phyloP scores from a whole-genome alignment of 92 coral and sea anemone species.

The Siderastrea radians region DNA sequence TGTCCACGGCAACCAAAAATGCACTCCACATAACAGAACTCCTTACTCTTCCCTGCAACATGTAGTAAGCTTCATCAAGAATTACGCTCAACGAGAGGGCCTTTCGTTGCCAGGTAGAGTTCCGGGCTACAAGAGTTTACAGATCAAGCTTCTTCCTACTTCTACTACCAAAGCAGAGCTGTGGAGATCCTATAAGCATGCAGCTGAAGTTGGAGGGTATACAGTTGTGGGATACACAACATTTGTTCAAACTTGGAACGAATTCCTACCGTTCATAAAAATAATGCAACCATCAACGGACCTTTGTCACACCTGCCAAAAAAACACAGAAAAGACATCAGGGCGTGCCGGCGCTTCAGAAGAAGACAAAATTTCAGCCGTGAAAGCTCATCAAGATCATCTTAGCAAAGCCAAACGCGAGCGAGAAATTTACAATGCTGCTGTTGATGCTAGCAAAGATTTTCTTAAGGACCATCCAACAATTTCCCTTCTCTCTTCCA shows the following conservation, averaged over 20 bases:
- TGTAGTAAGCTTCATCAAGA: conserved; percentile 38
- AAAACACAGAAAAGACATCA: conserved; percentile 39
- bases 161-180: conserved; percentile 39
- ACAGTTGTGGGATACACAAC: conserved; percentile 52
- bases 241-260: conserved; percentile 59
- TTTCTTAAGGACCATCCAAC: neutral
- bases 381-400: conserved; percentile 40
- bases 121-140: conserved; percentile 65
- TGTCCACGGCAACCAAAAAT: conserved; percentile 44
- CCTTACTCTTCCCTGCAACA: conserved; percentile 19
- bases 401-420: conserved; percentile 38
- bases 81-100: conserved; percentile 53
- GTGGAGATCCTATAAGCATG: conserved; percentile 37
- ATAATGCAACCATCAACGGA: conserved; percentile 59
- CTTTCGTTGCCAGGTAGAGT: conserved; percentile 62
- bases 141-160: conserved; percentile 65
- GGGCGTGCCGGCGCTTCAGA: conserved; percentile 45
- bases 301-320: conserved; percentile 66
- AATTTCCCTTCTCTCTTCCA: neutral
- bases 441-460: conserved; percentile 6
- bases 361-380: conserved; percentile 38
- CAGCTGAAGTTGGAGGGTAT: conserved; percentile 13
- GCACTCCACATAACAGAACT: conserved; percentile 40
- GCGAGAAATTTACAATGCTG: conserved; percentile 45
- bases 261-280: conserved; percentile 43